A percentile compares a stretch with the other conserved stretches of the same genome.
These are phyloP conservation scores for Pelecanus crispus DNA, from an alignment of 2,113 vertebrate species.

Conservation along the genomic window DNA sequence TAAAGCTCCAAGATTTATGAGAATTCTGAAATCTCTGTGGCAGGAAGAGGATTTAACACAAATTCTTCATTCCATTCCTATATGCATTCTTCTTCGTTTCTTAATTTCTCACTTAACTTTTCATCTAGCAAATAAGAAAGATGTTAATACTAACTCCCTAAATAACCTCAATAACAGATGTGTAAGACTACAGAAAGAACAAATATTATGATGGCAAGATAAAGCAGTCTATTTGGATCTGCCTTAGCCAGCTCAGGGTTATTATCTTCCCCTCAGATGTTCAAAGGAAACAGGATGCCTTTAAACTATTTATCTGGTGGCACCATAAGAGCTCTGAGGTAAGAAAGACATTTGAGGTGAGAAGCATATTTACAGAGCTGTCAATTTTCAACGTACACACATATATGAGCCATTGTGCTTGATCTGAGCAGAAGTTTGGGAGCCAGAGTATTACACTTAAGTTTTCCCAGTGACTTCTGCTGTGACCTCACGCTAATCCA, in stretches of 20 bases:
- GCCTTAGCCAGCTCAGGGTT: background rate
- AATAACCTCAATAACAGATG: background rate
- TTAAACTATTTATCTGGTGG: background rate
- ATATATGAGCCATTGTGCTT: background rate
- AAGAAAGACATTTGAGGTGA: background rate
- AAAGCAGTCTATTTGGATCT: background rate
- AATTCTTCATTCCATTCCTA: background rate
- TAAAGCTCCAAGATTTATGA: background rate
- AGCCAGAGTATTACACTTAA: background rate
- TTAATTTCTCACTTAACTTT: background rate
- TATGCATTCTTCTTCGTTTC: fast-evolving
- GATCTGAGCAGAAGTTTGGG: background rate
- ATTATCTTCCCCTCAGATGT: background rate
- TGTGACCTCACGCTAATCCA: background rate
- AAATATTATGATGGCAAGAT: background rate
- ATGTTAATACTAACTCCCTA: background rate
- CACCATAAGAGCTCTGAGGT: background rate
- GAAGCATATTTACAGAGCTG: background rate
- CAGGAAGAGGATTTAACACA: background rate
- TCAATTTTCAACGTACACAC: background rate
- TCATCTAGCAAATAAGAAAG: background rate
- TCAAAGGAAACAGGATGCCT: background rate
- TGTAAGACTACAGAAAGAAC: background rate
- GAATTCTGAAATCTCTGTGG: background rate
- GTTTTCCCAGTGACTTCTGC: background rate